Evolutionary conservation across 2,113 vertebrate genomes (phyloP).

Genomic region (Anarhynchus alexandrinus): DNA sequence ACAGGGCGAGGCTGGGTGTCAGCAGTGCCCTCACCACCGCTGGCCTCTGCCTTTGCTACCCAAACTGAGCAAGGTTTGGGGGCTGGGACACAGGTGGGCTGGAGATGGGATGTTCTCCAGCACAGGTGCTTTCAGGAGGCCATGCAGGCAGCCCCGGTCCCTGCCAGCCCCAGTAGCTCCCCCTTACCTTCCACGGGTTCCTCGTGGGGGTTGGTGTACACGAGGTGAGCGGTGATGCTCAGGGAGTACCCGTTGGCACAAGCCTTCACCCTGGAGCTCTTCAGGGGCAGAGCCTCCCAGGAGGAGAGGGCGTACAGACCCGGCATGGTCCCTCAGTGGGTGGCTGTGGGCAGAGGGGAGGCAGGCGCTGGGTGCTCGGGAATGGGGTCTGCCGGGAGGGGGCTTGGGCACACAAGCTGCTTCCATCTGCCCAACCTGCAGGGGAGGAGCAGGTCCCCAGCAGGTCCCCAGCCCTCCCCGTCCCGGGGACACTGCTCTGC

Average conservation of each 20-base stretch:
- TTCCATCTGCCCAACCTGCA: not conserved
- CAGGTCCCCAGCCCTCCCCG: not conserved
- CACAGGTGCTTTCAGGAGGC: not conserved
- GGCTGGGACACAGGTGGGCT: not conserved
- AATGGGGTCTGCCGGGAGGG: rapidly evolving
- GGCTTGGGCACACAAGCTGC: not conserved
- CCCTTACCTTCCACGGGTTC: constrained; percentile 89
- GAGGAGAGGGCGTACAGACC: constrained; percentile 87
- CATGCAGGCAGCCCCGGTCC: rapidly evolving
- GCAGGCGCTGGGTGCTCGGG: not conserved
- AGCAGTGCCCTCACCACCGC: rapidly evolving
- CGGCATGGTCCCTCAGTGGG: constrained; percentile 77
- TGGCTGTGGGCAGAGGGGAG: not conserved
- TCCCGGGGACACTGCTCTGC: not conserved
- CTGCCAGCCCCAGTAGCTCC: not conserved
- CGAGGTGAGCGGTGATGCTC: constrained; percentile 84
- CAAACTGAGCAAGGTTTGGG: not conserved
- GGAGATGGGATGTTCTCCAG: not conserved
- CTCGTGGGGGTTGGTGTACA: constrained; percentile 82
- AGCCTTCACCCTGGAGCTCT: constrained; percentile 89
- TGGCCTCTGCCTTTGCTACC: not conserved
- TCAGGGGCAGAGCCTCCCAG: constrained; percentile 89
- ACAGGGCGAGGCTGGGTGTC: rapidly evolving
- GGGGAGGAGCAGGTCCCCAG: not conserved
- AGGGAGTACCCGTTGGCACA: constrained; percentile 90